phyloP scores from a whole-genome alignment of 2,113 vertebrate species.

The Apeltes quadracus region DNA sequence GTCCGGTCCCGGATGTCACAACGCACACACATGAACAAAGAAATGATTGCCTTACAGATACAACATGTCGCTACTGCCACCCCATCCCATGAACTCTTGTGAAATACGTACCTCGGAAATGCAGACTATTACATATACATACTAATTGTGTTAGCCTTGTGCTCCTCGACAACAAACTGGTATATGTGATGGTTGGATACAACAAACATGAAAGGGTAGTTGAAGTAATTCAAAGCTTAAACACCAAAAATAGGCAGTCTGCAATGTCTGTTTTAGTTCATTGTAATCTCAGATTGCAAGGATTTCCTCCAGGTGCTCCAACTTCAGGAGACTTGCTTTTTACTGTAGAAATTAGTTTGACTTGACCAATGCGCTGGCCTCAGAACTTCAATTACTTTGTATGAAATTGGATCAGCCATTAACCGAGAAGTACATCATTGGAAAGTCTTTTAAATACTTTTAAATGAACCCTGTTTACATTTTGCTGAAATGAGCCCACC shows the following conservation, averaged over 20 bases:
- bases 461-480: slow-evolving; percentile 4
- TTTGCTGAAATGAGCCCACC: not conserved
- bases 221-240: slow-evolving; percentile 29
- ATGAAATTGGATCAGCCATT: slow-evolving; percentile 6
- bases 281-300: slow-evolving; percentile 3
- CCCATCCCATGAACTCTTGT: slow-evolving; percentile 1
- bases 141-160: slow-evolving; percentile 16
- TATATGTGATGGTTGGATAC: slow-evolving; percentile 13
- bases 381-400: not conserved
- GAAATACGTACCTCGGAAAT: slow-evolving; percentile 25
- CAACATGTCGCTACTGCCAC: slow-evolving; percentile 45
- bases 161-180: slow-evolving; percentile 14
- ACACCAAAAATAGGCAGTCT: not conserved
- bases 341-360: slow-evolving; percentile 6
- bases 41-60: slow-evolving; percentile 57
- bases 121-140: not conserved
- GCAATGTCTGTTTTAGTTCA: not conserved
- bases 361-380: not conserved
- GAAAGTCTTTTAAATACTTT: not conserved
- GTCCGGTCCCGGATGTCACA: slow-evolving; percentile 58
- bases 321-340: not conserved
- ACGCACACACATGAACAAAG: slow-evolving; percentile 56
- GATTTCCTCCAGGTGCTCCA: slow-evolving; percentile 3
- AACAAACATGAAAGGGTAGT: slow-evolving; percentile 1
- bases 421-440: slow-evolving; percentile 2